Evolutionary conservation across 2,888 invertebrate genomes (phyloP).

Genomic region (Netelia inedita): DNA sequence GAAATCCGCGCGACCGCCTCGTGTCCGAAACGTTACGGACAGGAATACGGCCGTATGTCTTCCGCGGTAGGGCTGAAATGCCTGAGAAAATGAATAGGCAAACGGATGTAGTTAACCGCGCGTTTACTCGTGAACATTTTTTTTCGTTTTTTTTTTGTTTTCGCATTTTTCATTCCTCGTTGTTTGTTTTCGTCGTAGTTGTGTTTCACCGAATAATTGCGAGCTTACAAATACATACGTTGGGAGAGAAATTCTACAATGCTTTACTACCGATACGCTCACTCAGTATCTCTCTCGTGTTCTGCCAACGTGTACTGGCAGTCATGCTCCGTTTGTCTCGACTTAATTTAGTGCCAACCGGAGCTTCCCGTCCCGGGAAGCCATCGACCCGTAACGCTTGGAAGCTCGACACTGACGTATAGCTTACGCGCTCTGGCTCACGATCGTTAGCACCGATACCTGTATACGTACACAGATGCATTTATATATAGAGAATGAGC

Average conservation of each 20-base stretch:
- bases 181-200: no score
- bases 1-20: background rate
- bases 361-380: constrained; percentile 25
- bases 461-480: background rate
- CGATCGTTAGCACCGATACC: constrained; percentile 51
- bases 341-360: constrained; percentile 61
- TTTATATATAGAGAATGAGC: background rate
- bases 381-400: constrained; percentile 61
- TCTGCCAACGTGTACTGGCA: constrained; percentile 59
- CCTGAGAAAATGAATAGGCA: constrained; percentile 15
- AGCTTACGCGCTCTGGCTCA: constrained; percentile 56
- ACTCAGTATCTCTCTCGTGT: constrained; percentile 17
- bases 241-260: constrained; percentile 36
- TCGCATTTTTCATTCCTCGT: constrained; percentile 3
- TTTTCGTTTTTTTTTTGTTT: background rate
- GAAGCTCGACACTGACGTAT: constrained; percentile 64
- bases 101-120: background rate
- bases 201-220: constrained; percentile 40
- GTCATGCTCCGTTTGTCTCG: constrained; percentile 65
- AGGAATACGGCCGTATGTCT: background rate
- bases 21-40: background rate
- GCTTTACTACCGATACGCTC: constrained; percentile 26
- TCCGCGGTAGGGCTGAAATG: background rate
- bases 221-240: constrained; percentile 27
- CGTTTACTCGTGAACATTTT: background rate